Evolutionary conservation across 2,888 invertebrate genomes (phyloP), one percentile per base, ranked within the genome.

Genomic region (Anoplius nigerrimus): DNA sequence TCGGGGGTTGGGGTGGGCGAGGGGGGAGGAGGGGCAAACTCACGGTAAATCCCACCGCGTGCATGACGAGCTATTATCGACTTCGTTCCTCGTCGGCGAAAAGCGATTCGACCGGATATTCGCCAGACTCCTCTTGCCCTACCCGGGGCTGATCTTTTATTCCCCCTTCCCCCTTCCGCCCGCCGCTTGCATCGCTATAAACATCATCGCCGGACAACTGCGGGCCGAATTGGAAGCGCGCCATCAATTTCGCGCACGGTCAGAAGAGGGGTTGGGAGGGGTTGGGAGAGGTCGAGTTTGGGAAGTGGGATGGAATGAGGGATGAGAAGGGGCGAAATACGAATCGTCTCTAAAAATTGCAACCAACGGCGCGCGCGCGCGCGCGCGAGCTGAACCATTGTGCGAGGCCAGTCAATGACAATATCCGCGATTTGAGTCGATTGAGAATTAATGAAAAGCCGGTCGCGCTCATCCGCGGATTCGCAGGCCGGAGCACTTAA

Each of bases 21-120:
- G n/a, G n/a, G n/a, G n/a, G n/a, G n/a, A n/a, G n/a, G n/a, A n/a
- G n/a, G n/a, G n/a, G n/a, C n/a, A 67, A 68, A 61, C 56, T 59
- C 61, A 20, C 55, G 71, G 71, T 60, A 74, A 67, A 77, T 55
- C 34, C 62, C 51, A 66, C 66, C 24, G 62, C 57, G 22, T 2
- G 13, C 54, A 52, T 21, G 52, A 54, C 18, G 51, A 62, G 24
- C 52, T 22, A 62, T 66, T 66, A 63, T 53, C 21, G 48, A 22
- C 42, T 55, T 52, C 27, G 11, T 46, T 57, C 51, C 53, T 5
- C 67, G 62, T 34, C 34, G 24, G 1, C 11, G 1, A 34, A 11
- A 34, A 34, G 34, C 34, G 34, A 11, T 34, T 11, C 34, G 34
- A 6, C 34, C 34, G 34, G 34, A 34, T 6, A 34, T 34, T 34